A percentile compares a stretch with the other conserved stretches of the same genome.
Evolutionary conservation across 2,797 vertebrate genomes (phyloP).

Genomic region (Echeneis naucrates): DNA sequence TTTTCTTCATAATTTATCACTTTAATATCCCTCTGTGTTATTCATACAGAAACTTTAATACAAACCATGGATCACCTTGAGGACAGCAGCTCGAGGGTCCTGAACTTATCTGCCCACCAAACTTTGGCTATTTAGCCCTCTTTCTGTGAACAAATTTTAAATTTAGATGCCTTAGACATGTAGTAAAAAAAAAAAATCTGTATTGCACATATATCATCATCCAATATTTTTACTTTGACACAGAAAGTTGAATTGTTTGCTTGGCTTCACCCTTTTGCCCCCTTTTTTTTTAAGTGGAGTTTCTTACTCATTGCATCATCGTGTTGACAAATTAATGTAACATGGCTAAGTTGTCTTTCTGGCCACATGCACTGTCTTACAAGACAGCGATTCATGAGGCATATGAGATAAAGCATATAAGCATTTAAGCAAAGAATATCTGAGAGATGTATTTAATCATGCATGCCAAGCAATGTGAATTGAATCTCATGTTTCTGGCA

Average conservation of each 20-base stretch:
- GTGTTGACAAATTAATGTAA: slow-evolving; percentile 71
- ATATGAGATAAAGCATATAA: slow-evolving; percentile 46
- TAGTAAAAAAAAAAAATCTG: slow-evolving; percentile 7
- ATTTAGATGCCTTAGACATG: not conserved
- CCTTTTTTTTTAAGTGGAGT: slow-evolving; percentile 48
- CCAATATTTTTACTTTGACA: slow-evolving; percentile 24
- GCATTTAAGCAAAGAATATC: slow-evolving; percentile 50
- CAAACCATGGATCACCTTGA: accelerated
- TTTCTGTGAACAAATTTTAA: slow-evolving; percentile 6
- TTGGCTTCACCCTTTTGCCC: slow-evolving; percentile 36
- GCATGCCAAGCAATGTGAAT: slow-evolving; percentile 41
- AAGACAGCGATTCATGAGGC: slow-evolving; percentile 34
- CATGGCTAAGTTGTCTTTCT: slow-evolving; percentile 46
- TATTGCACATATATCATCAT: slow-evolving; percentile 12
- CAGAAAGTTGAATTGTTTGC: slow-evolving; percentile 31
- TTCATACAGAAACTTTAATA: not conserved
- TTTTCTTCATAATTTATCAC: not conserved
- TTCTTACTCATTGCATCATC: slow-evolving; percentile 74
- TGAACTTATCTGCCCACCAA: not conserved
- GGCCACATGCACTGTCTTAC: slow-evolving; percentile 50
- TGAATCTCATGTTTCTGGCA: slow-evolving; percentile 53
- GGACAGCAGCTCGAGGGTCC: not conserved
- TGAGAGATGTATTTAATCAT: slow-evolving; percentile 58
- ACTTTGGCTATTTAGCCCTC: not conserved
- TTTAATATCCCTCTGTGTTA: not conserved